Percentiles rank a stretch among this genome's conserved stretches.
These are phyloP conservation scores for Abscondita cerata DNA, from an alignment of 2,888 invertebrate species.

Conservation along the genomic window DNA sequence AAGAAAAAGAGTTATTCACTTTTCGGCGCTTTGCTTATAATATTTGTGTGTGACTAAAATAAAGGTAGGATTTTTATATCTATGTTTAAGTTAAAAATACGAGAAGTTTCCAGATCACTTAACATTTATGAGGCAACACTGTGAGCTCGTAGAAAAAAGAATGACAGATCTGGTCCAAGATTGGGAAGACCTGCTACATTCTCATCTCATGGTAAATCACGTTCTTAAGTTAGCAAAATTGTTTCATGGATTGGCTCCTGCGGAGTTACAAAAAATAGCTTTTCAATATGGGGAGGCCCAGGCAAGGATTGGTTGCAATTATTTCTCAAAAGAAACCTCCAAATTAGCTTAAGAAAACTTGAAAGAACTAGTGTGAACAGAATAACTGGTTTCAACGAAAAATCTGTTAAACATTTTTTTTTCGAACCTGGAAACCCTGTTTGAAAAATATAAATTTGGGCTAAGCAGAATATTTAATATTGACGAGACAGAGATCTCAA, in stretches of 20 bases:
- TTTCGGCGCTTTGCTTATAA: no score
- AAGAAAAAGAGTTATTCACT: no score
- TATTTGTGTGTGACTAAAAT: no score
- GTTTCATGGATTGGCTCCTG: conserved; percentile 8
- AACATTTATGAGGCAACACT: no score
- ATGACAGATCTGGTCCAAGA: not conserved
- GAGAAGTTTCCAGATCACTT: no score
- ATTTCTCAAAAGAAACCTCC: not conserved
- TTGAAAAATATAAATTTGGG: not conserved
- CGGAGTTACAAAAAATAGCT: no score
- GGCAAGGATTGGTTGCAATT: not conserved
- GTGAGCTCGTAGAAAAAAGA: not conserved
- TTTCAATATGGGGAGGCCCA: no score
- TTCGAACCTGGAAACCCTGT: not conserved
- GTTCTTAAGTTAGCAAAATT: conserved; percentile 3
- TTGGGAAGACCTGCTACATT: not conserved
- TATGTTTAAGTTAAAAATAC: no score
- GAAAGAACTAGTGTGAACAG: not conserved
- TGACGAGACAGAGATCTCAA: not conserved
- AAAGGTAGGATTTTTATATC: no score
- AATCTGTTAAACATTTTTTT: no score
- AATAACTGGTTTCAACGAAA: not conserved
- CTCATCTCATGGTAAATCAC: not conserved
- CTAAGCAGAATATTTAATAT: not conserved
- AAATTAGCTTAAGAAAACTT: not conserved